Evolutionary conservation across 2,888 invertebrate species (phyloP).

Genomic region (Machimus rusticus): DNA sequence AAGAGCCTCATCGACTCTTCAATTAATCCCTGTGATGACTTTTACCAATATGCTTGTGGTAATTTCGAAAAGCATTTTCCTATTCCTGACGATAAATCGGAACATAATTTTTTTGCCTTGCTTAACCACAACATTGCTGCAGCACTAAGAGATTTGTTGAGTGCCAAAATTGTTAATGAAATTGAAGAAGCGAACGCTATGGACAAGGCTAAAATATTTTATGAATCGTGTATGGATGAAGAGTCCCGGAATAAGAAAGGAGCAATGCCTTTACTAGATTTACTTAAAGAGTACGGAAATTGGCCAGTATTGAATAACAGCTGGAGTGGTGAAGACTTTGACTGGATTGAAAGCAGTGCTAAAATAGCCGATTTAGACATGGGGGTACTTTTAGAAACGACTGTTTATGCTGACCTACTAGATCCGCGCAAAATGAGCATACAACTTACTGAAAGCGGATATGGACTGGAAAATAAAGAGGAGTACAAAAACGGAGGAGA

Average conservation of each 20-base stretch:
- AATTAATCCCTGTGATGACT: slow-evolving; percentile 8
- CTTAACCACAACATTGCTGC: background rate
- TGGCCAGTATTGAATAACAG: slow-evolving; percentile 18
- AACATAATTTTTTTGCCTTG: background rate
- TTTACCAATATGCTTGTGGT: slow-evolving; percentile 20
- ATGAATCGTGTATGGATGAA: background rate
- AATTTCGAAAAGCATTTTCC: slow-evolving; percentile 7
- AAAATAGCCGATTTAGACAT: background rate
- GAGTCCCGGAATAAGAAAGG: background rate
- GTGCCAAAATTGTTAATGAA: background rate
- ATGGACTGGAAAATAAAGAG: background rate
- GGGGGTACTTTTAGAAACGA: background rate
- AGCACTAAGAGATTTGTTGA: background rate
- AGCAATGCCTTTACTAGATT: background rate
- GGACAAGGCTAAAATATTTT: background rate
- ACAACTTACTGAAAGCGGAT: slow-evolving; percentile 6
- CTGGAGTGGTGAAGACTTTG: slow-evolving; percentile 16
- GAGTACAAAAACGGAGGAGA: background rate
- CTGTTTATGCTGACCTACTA: slow-evolving; percentile 1
- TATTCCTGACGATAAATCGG: slow-evolving; percentile 16
- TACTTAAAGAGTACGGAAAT: slow-evolving; percentile 10
- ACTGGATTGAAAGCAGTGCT: slow-evolving; percentile 16
- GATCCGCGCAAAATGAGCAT: background rate
- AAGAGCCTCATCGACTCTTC: background rate
- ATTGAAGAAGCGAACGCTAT: background rate